Base-by-base conservation (phyloP, 2,797 vertebrate species). In the Hapalemur alaotrensis region DNA sequence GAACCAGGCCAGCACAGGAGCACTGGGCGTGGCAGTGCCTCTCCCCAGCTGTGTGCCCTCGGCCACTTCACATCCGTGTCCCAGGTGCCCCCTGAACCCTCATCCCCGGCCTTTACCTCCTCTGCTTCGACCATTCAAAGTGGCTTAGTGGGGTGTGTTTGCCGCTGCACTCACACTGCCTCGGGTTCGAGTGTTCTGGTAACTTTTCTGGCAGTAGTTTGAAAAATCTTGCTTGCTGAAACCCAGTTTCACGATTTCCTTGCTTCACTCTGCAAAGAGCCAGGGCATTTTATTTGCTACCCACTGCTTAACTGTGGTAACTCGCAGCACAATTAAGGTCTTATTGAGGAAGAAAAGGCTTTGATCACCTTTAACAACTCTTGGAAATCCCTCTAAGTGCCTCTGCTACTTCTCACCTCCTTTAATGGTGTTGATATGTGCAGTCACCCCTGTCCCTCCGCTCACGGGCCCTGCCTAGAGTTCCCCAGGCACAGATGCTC, bases 301-400 rank as follows among this genome's bases (percentile, higher is more conserved):
- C 97, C 96, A 97, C 97, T 97, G 97, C 97, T 98, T 98, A 97
- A 97, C 95, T 91, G 95, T 97, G 94, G 95, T 90, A 91, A 87
- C 95, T 94, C 82, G 83, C 88, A 69, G 96, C 96, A 97, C 97
- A 97, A 95, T 98, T 96, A 97, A 96, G 97, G 97, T 97, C 97
- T 97, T 95, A 97, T 91, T 96, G 97, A 91, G 95, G 97, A 96
- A 97, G 96, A 97, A 97, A 97, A 97, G 97, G 88, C 96, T 97
- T 97, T 97, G 97, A 97, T 97, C 97, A 97, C 97, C 95, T 95
- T 97, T 96, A 97, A 97, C 93, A 97, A 96, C 97, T 95, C 93
- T 95, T 97, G 85, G 95, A 96, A 97, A 90, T 70, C 95, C 82
- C 65, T 97, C 65, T 91, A 96, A 97, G 85, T 96, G 96, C 90